These are phyloP conservation scores for Grammomys surdaster DNA, from an alignment of 2,113 vertebrate species.

Conservation along the genomic window DNA sequence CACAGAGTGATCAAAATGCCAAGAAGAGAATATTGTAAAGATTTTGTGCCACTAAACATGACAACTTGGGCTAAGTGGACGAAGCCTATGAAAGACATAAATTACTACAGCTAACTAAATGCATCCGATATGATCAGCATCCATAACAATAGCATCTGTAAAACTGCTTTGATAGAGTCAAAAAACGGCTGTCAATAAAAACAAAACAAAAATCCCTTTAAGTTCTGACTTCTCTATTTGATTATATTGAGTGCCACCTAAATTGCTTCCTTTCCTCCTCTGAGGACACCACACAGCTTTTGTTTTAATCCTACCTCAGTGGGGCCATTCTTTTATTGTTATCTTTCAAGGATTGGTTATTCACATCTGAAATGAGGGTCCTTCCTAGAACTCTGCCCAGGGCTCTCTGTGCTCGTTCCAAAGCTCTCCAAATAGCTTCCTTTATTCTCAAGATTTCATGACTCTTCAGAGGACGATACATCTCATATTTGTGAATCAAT, in stretches of 20 bases:
- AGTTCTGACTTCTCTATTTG: not conserved
- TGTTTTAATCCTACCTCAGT: not conserved
- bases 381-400: not conserved
- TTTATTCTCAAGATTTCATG: slow-evolving; percentile 5
- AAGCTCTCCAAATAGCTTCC: not conserved
- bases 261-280: not conserved
- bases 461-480: not conserved
- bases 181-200: not conserved
- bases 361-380: not conserved
- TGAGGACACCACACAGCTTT: not conserved
- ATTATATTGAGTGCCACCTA: not conserved
- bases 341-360: not conserved
- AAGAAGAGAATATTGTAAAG: slow-evolving; percentile 17
- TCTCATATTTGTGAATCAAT: not conserved
- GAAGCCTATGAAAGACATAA: slow-evolving; percentile 38
- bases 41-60: slow-evolving; percentile 4
- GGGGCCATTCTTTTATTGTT: slow-evolving; percentile 1
- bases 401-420: not conserved
- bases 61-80: slow-evolving; percentile 24
- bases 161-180: not conserved
- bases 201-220: not conserved
- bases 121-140: not conserved
- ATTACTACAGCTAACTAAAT: not conserved
- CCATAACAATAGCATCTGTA: not conserved
- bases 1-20: not conserved